Conservation (phyloP, 2,888 invertebrate species). For the Parnassius orleans region DNA sequence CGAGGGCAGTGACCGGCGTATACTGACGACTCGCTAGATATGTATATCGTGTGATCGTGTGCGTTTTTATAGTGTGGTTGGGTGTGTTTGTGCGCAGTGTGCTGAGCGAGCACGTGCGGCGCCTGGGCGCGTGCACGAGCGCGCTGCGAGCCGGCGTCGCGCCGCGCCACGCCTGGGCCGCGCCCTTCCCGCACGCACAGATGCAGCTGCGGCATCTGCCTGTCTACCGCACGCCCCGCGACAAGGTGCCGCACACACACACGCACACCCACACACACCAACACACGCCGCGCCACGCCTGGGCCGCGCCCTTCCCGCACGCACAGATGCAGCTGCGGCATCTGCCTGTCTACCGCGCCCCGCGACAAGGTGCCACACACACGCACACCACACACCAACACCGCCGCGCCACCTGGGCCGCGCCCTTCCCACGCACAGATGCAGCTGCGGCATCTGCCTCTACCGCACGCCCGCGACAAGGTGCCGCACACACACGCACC, state of each 20-base stretch:
- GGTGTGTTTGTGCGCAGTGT: slow-evolving; percentile 78
- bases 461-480: too few relatives aligned
- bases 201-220: slow-evolving; percentile 92
- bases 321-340: slow-evolving; percentile 92
- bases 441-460: too few relatives aligned
- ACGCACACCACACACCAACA: slow-evolving; percentile 45
- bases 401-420: slow-evolving; percentile 89
- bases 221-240: slow-evolving; percentile 94
- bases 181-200: slow-evolving; percentile 98
- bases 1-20: too few relatives aligned
- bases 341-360: slow-evolving; percentile 94
- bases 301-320: slow-evolving; percentile 92
- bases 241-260: slow-evolving; percentile 80
- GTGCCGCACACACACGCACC: too few relatives aligned
- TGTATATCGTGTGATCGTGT: too few relatives aligned
- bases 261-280: too few relatives aligned
- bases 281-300: slow-evolving; percentile 75
- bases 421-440: too few relatives aligned
- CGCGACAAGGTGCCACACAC: slow-evolving; percentile 88
- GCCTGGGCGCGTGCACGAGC: slow-evolving; percentile 87
- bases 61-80: too few relatives aligned
- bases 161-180: slow-evolving; percentile 86
- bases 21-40: too few relatives aligned
- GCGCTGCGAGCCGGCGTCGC: slow-evolving; percentile 91
- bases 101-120: slow-evolving; percentile 92